phyloP scores from a whole-genome alignment of 2,797 vertebrate genomes.

The Clarias platycephalus region DNA sequence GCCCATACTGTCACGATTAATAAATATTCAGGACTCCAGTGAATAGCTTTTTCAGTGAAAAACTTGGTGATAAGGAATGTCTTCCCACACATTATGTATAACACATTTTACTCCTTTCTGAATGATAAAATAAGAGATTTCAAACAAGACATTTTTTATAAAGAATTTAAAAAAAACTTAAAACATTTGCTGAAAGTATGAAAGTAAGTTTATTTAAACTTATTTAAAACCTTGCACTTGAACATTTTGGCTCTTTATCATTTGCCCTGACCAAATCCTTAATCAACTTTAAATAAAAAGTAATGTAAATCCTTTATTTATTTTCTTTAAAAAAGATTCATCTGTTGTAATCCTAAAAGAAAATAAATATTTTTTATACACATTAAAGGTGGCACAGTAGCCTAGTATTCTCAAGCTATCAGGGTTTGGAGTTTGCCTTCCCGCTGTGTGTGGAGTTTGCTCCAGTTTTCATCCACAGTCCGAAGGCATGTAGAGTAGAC shows the following conservation, averaged over 20 bases:
- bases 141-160: too few relatives aligned
- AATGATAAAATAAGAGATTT: not conserved
- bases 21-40: constrained; percentile 25
- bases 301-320: not conserved
- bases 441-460: too few relatives aligned
- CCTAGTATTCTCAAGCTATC: too few relatives aligned
- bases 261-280: not conserved
- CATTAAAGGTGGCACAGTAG: too few relatives aligned
- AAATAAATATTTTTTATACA: too few relatives aligned
- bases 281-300: not conserved
- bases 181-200: not conserved
- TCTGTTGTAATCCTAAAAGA: too few relatives aligned
- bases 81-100: not conserved
- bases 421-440: too few relatives aligned
- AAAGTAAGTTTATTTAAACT: not conserved
- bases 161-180: too few relatives aligned
- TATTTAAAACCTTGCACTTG: not conserved
- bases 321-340: too few relatives aligned
- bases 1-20: constrained; percentile 22
- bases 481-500: too few relatives aligned
- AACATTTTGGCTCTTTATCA: not conserved
- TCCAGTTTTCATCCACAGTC: too few relatives aligned
- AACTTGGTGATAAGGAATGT: not conserved
- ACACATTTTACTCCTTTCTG: not conserved
- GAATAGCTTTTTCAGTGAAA: constrained; percentile 18